Conservation (phyloP, 2,888 invertebrate genomes). For the Latheticus oryzae region DNA sequence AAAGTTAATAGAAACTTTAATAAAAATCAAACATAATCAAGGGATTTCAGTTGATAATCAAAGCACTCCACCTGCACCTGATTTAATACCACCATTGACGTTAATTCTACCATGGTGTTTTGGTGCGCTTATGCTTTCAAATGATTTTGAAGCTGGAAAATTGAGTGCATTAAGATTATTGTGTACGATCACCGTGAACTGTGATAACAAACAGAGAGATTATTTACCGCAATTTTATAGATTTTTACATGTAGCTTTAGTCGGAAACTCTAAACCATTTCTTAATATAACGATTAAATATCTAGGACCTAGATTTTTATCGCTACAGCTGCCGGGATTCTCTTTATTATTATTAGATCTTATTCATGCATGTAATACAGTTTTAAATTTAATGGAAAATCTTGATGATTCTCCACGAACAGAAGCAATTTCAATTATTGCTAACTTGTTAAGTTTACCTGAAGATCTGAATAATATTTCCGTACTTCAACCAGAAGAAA, state of each 20-base stretch:
- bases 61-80: constrained; percentile 79
- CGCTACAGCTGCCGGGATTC: constrained; percentile 88
- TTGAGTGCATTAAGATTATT: constrained; percentile 87
- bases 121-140: constrained; percentile 84
- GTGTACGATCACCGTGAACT: constrained; percentile 87
- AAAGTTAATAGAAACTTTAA: constrained; percentile 87
- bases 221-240: constrained; percentile 89
- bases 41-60: constrained; percentile 82
- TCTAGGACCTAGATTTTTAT: constrained; percentile 86
- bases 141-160: constrained; percentile 82
- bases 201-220: constrained; percentile 76
- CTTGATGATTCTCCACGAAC: constrained; percentile 78
- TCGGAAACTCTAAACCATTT: constrained; percentile 78
- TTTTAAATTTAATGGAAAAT: constrained; percentile 84
- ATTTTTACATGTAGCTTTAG: constrained; percentile 81
- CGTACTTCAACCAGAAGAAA: constrained; percentile 71
- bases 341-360: constrained; percentile 89
- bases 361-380: constrained; percentile 88
- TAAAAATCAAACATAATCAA: constrained; percentile 83
- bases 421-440: constrained; percentile 91
- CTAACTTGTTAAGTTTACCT: constrained; percentile 86
- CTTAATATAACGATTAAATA: constrained; percentile 82
- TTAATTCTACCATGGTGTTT: constrained; percentile 95
- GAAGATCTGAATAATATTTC: constrained; percentile 71
- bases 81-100: constrained; percentile 85